Evolutionary conservation across 2,888 invertebrate genomes (phyloP).

Genomic region (Heliconius hortense): DNA sequence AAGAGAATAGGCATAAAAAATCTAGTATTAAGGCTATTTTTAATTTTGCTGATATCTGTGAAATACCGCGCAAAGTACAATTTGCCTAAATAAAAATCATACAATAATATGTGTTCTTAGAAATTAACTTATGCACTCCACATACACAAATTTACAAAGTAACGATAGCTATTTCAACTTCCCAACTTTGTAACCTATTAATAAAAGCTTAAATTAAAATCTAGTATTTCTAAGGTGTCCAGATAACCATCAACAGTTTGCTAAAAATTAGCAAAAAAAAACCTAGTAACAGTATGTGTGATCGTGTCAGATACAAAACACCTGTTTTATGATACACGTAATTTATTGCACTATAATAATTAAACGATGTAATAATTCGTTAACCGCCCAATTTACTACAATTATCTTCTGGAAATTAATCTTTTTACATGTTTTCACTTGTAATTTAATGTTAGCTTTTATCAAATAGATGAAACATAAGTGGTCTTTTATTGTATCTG

Average conservation of each 20-base stretch:
- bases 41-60: too few species aligned
- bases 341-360: slow-evolving; percentile 26
- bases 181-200: background rate
- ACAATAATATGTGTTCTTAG: too few species aligned
- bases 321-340: slow-evolving; percentile 19
- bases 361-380: slow-evolving; percentile 27
- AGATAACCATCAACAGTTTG: slow-evolving; percentile 27
- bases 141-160: background rate
- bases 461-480: slow-evolving; percentile 9
- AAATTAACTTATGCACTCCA: too few species aligned
- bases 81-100: background rate
- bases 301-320: slow-evolving; percentile 26
- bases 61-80: too few species aligned
- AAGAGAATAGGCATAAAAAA: too few species aligned
- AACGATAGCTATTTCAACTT: slow-evolving; percentile 4
- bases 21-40: too few species aligned
- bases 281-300: slow-evolving; percentile 7
- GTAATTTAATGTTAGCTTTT: slow-evolving; percentile 14
- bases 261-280: slow-evolving; percentile 15
- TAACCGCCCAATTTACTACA: slow-evolving; percentile 25
- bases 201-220: slow-evolving; percentile 11
- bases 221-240: slow-evolving; percentile 18
- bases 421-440: slow-evolving; percentile 13
- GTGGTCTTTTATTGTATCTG: background rate
- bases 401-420: slow-evolving; percentile 22